Base-by-base conservation (phyloP, 2,113 vertebrate species). In the Callithrix jacchus region DNA sequence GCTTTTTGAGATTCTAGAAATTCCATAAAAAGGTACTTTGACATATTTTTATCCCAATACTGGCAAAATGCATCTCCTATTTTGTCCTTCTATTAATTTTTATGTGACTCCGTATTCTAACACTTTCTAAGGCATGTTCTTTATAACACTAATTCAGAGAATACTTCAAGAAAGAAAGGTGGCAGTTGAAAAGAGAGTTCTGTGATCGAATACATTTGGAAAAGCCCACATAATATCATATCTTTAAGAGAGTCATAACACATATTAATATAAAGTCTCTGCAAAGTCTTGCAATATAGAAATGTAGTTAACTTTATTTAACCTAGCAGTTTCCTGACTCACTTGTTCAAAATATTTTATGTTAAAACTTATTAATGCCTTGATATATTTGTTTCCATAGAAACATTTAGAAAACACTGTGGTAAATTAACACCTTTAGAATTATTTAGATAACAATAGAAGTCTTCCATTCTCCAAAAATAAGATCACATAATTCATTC, bases 301-400 rank as follows among this genome's bases (percentile, higher is more conserved):
- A 87, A 54, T 85, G 25, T 30, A 88, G 82, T 68, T 89, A 58
- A 80, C 81, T 96, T 95, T 85, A 88, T 61, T 89, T 90, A 90
- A 94, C 14, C 17, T 2, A 8, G 77, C 49, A 94, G 13, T 71
- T 80, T n/a, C 6, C 27, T 86, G 49, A 70, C 20, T 87, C 45
- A 89, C 40, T 89, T 45, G 8, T 9, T 73, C 32, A 68, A 92
- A 94, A 79, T 81, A 83, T 95, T 87, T 83, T 42, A 66, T 82
- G 54, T 66, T 79, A 94, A 86, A 85, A 64, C 3, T 32, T 71
- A 30, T n/a, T 73, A 77, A 80, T 66, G 82, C 18, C 35, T 73
- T 89, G 16, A 90, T 30, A 94, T 83, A 73, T 37, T 70, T n/a
- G 7, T 71, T 66, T 92, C 35, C 45, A 88, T 40, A 27, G 14